A percentile compares a stretch with the other conserved stretches of the same genome.
Conservation (phyloP, 2,888 invertebrate species). For the Nudaria mundana region DNA sequence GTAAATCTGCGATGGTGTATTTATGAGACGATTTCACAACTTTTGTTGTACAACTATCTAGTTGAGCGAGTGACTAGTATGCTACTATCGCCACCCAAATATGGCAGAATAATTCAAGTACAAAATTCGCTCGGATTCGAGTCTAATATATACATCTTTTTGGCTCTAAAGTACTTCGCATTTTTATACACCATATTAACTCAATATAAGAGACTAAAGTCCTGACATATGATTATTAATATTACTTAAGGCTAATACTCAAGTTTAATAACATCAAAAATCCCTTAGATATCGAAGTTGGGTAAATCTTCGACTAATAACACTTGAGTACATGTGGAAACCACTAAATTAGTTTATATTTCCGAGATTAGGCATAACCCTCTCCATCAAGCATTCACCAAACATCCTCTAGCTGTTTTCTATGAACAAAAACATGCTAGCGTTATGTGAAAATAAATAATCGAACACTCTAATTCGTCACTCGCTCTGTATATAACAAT, state of each 20-base stretch:
- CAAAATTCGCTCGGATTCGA: too few species aligned
- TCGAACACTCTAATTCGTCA: constrained; percentile 6
- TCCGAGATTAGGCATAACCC: background rate
- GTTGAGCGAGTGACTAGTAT: constrained; percentile 13
- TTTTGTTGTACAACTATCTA: background rate
- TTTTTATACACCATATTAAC: too few species aligned
- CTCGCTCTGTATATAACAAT: constrained; percentile 7
- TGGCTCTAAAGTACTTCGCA: too few species aligned
- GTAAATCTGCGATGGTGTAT: constrained; percentile 11
- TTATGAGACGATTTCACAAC: constrained; percentile 14
- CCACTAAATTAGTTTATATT: background rate
- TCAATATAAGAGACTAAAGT: too few species aligned
- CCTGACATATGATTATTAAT: too few species aligned
- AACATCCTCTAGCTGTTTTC: constrained; percentile 7
- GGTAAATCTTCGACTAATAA: too few species aligned
- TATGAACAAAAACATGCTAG: constrained; percentile 10
- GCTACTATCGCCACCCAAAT: too few species aligned
- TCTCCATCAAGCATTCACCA: constrained; percentile 1
- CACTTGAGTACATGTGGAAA: background rate
- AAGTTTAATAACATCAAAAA: too few species aligned
- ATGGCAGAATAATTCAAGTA: too few species aligned
- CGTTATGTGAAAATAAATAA: constrained; percentile 3
- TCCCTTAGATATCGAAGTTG: too few species aligned
- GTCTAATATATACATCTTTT: too few species aligned
- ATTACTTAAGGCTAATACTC: too few species aligned